Conservation (phyloP, 2,888 invertebrate species). For the Caenorhabditis japonica region DNA sequence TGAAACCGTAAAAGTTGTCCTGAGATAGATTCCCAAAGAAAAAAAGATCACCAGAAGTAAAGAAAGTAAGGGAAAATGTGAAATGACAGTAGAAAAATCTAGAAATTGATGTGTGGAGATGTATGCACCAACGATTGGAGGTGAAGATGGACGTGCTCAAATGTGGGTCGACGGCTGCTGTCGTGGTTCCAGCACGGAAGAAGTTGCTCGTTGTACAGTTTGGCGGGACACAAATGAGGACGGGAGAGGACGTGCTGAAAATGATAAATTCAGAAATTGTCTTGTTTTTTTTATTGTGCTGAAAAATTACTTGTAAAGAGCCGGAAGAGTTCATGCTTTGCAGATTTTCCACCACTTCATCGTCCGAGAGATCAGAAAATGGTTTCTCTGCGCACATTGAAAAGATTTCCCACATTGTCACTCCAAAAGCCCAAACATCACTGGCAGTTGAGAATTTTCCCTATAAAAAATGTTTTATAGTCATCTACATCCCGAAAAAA, state of each 20-base stretch:
- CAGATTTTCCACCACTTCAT: conserved; percentile 87
- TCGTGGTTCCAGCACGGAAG: conserved; percentile 64
- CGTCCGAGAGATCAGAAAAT: conserved; percentile 85
- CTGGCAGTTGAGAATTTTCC: conserved; percentile 88
- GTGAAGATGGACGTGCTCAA: conserved; percentile 67
- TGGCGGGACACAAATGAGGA: conserved; percentile 59
- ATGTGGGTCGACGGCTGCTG: conserved; percentile 60
- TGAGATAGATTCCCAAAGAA: conserved; percentile 40
- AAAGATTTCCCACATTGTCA: conserved; percentile 89
- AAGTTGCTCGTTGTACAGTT: conserved; percentile 61
- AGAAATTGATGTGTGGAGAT: conserved; percentile 42
- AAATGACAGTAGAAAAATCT: not conserved
- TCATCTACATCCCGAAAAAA: no score
- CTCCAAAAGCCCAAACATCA: conserved; percentile 92
- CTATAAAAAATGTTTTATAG: no score
- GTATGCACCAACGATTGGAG: conserved; percentile 65
- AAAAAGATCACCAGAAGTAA: conserved; percentile 45
- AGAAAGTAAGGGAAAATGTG: conserved; percentile 6
- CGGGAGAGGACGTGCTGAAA: conserved; percentile 59
- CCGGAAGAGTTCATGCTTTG: conserved; percentile 59
- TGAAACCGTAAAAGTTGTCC: conserved; percentile 38
- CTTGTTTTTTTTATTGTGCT: not conserved
- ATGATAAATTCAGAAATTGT: not conserved
- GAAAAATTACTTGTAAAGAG: conserved; percentile 54
- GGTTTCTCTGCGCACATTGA: conserved; percentile 86